phyloP scores from a whole-genome alignment of 2,888 invertebrate genomes.

The Ormyrus labotus region DNA sequence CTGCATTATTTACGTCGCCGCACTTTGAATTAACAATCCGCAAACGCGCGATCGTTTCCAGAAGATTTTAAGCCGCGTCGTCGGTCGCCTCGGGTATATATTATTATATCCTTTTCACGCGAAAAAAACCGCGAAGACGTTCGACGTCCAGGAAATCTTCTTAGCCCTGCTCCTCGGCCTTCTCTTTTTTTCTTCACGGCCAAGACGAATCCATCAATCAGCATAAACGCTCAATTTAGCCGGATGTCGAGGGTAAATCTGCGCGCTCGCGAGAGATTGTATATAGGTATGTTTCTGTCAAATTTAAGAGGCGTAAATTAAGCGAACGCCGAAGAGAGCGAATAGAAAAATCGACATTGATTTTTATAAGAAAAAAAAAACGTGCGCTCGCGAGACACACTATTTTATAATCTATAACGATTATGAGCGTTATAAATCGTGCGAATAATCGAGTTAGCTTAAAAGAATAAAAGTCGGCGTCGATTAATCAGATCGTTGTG shows the following conservation, averaged over 20 bases:
- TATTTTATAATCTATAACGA: too few relatives aligned
- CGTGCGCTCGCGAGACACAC: too few relatives aligned
- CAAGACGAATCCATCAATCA: conserved; percentile 44
- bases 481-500: too few relatives aligned
- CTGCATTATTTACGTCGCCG: conserved; percentile 5
- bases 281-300: too few relatives aligned
- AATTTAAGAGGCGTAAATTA: neutral
- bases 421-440: too few relatives aligned
- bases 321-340: conserved; percentile 3
- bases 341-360: conserved; percentile 4
- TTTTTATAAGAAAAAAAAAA: too few relatives aligned
- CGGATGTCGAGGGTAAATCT: conserved; percentile 29
- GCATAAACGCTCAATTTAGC: conserved; percentile 18
- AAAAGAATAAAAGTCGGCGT: too few relatives aligned
- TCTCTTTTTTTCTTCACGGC: neutral
- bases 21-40: conserved; percentile 32
- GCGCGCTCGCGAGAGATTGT: too few relatives aligned
- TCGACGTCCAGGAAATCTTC: conserved; percentile 12
- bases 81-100: neutral
- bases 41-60: conserved; percentile 11
- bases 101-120: neutral
- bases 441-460: too few relatives aligned
- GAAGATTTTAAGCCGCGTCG: conserved; percentile 13
- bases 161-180: neutral
- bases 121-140: conserved; percentile 1